Percentiles rank a stretch among this genome's conserved stretches.
phyloP scores from a whole-genome alignment of 2,888 invertebrate species.

The Orthosia gracilis region DNA sequence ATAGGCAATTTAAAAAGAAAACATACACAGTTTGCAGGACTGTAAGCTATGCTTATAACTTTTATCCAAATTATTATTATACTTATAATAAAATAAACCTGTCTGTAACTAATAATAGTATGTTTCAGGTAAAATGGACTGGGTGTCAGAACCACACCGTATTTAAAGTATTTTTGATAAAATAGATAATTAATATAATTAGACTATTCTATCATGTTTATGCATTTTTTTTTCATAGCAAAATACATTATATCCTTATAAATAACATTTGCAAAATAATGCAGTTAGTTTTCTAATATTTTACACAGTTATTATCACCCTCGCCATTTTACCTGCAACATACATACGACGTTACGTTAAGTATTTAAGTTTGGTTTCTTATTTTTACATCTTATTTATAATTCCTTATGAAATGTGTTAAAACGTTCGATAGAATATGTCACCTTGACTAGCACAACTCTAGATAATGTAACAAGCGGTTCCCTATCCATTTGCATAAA shows the following conservation, averaged over 20 bases:
- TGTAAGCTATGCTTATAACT: background rate
- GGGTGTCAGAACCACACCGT: background rate
- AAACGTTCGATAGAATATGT: slow-evolving; percentile 2
- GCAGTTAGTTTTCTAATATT: slow-evolving; percentile 9
- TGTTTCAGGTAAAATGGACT: background rate
- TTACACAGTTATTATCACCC: background rate
- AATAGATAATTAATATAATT: too few species aligned
- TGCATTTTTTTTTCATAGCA: background rate
- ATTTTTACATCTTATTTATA: background rate
- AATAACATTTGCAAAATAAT: background rate
- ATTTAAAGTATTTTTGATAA: background rate
- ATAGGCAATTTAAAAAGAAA: slow-evolving; percentile 5
- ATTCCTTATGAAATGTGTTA: background rate
- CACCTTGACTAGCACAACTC: slow-evolving; percentile 42
- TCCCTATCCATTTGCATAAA: too few species aligned
- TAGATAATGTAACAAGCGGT: slow-evolving; percentile 8
- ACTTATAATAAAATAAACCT: background rate
- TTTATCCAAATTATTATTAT: background rate
- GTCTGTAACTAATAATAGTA: background rate
- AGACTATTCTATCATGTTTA: background rate
- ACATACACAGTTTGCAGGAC: slow-evolving; percentile 1
- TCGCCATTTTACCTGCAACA: slow-evolving; percentile 8
- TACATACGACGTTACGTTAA: background rate
- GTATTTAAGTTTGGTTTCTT: slow-evolving; percentile 4
- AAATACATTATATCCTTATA: background rate